Conservation (phyloP, 2,888 invertebrate species). For the Artemia sinica region DNA sequence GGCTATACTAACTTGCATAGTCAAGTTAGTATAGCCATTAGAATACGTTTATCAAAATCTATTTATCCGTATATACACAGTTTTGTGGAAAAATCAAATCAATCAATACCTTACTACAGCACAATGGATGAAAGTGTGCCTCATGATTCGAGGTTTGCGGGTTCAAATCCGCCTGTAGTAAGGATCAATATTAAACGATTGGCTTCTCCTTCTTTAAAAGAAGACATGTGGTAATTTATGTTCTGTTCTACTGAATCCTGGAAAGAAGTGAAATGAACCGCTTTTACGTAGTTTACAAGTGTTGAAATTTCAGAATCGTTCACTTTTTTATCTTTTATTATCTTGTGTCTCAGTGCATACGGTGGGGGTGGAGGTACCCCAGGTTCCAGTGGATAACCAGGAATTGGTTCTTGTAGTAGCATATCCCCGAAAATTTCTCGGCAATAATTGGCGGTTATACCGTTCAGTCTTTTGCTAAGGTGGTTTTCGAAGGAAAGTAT, state of each 20-base stretch:
- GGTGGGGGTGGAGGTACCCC: conserved; percentile 76
- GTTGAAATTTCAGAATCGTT: conserved; percentile 33
- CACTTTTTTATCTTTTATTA: conserved; percentile 75
- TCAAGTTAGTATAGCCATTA: too few relatives aligned
- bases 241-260: conserved; percentile 25
- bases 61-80: too few relatives aligned
- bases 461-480: conserved; percentile 80
- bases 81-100: too few relatives aligned
- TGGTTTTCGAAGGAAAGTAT: conserved; percentile 90
- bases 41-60: too few relatives aligned
- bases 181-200: too few relatives aligned
- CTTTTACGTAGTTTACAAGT: too few relatives aligned
- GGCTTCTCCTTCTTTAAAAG: conserved; percentile 75
- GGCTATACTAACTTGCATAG: too few relatives aligned
- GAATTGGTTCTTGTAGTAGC: conserved; percentile 67
- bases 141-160: too few relatives aligned
- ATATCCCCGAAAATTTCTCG: conserved; percentile 80
- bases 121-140: too few relatives aligned
- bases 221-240: conserved; percentile 69
- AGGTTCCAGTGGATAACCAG: conserved; percentile 71
- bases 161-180: too few relatives aligned
- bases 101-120: too few relatives aligned
- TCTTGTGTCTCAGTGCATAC: conserved; percentile 65
- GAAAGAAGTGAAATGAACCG: too few relatives aligned
- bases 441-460: conserved; percentile 86